Conservation (phyloP, 2,113 vertebrate genomes). For the Gymnorhina tibicen region DNA sequence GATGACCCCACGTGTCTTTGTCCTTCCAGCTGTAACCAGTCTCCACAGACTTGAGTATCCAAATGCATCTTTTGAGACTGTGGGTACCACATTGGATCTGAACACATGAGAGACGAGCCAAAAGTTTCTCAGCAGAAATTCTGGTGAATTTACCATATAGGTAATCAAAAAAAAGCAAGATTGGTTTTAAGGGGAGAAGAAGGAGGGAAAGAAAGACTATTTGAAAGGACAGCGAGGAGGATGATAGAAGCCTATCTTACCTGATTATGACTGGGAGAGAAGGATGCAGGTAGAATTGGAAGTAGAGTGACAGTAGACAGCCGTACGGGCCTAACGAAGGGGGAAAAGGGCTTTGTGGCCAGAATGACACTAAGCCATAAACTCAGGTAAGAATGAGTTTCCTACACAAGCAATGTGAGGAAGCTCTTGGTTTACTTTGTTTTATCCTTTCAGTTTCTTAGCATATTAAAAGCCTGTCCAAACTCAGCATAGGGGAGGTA, state of each 20-base stretch:
- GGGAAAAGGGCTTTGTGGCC: not conserved
- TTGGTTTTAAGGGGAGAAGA: not conserved
- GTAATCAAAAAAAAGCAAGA: no score
- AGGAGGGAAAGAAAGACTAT: not conserved
- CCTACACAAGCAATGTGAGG: not conserved
- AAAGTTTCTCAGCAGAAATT: not conserved
- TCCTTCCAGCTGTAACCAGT: not conserved
- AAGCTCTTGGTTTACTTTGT: not conserved
- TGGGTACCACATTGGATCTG: not conserved
- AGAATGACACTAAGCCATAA: not conserved
- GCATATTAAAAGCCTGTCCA: not conserved
- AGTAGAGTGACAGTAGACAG: not conserved
- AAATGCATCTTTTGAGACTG: not conserved
- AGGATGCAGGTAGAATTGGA: not conserved
- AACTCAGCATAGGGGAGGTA: not conserved
- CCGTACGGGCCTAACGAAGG: fast-evolving
- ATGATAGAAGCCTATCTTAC: not conserved
- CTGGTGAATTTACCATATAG: not conserved
- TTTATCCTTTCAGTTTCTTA: not conserved
- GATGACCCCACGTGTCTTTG: not conserved
- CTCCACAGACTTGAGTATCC: not conserved
- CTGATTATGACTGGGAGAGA: not conserved
- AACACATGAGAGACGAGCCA: not conserved
- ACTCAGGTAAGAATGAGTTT: not conserved
- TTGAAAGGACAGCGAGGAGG: not conserved